Conservation (phyloP, 2,797 vertebrate genomes). For the Myotis vivesi region DNA sequence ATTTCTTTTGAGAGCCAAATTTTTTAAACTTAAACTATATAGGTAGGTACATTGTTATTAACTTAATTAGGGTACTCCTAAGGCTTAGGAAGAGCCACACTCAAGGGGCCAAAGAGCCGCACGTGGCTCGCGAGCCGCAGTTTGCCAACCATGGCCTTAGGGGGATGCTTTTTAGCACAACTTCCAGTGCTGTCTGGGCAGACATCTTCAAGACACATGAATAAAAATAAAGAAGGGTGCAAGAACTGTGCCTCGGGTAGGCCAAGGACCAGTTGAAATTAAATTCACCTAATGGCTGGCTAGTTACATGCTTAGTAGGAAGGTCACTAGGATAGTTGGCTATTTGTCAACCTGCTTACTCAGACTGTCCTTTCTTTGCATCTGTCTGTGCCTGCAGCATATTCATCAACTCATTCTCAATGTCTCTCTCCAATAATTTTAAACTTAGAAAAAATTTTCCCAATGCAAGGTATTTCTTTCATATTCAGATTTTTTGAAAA, state of each 20-base stretch:
- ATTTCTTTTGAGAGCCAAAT: no score
- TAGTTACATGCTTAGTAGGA: not conserved
- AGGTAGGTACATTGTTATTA: no score
- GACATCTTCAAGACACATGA: not conserved
- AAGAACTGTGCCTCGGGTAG: not conserved
- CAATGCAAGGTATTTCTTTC: not conserved
- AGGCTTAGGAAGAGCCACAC: no score
- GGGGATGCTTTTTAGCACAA: not conserved
- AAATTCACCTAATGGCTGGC: not conserved
- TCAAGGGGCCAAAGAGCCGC: no score
- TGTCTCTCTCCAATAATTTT: not conserved
- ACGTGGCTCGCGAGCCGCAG: no score
- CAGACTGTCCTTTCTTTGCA: not conserved
- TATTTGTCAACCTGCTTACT: not conserved
- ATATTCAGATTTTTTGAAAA: not conserved
- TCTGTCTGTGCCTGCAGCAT: accelerated
- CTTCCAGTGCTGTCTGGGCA: not conserved
- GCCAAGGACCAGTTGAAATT: not conserved
- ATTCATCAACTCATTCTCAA: not conserved
- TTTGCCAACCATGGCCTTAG: not conserved
- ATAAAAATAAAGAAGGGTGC: not conserved
- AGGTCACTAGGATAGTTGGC: not conserved
- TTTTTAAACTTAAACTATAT: no score
- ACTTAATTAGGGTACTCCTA: no score
- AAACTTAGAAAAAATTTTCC: not conserved